Conservation (phyloP, 2,888 invertebrate genomes). For the Steinernema scapterisci region DNA sequence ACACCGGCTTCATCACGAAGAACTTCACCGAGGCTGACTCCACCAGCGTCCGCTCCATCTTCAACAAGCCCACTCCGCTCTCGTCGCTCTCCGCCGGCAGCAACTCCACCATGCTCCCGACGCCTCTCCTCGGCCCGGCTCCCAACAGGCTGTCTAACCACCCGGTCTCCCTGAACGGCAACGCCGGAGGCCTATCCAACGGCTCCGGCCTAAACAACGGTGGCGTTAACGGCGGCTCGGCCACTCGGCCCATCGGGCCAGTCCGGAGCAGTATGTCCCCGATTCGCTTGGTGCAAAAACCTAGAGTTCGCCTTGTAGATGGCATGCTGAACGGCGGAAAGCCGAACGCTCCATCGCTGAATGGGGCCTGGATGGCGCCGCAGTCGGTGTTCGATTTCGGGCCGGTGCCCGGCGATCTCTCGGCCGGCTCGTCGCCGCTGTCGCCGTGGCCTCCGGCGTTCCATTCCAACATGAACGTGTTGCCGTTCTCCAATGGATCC, state of each 20-base stretch:
- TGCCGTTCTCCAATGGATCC: neutral
- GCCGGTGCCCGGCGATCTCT: neutral
- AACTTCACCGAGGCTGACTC: constrained; percentile 8
- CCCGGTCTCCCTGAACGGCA: neutral
- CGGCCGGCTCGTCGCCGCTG: constrained; percentile 10
- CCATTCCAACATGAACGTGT: neutral
- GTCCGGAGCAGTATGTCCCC: constrained; percentile 28
- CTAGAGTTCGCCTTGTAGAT: constrained; percentile 31
- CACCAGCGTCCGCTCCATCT: constrained; percentile 8
- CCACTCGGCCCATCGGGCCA: constrained; percentile 1
- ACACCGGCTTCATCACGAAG: constrained; percentile 59
- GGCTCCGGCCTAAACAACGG: neutral
- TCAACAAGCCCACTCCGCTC: constrained; percentile 4
- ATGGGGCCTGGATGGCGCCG: constrained; percentile 1
- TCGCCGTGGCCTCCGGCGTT: constrained; percentile 19
- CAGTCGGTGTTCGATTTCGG: constrained; percentile 30
- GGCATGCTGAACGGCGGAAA: constrained; percentile 6
- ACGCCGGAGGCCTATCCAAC: neutral
- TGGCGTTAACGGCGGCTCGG: neutral
- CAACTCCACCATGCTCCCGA: neutral
- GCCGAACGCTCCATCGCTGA: neutral
- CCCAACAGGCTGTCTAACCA: neutral
- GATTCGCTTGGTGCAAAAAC: constrained; percentile 15
- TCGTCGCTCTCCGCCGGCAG: neutral
- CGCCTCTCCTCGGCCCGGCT: neutral